phyloP scores from a whole-genome alignment of 2,113 vertebrate species.

The Anoplopoma fimbria region DNA sequence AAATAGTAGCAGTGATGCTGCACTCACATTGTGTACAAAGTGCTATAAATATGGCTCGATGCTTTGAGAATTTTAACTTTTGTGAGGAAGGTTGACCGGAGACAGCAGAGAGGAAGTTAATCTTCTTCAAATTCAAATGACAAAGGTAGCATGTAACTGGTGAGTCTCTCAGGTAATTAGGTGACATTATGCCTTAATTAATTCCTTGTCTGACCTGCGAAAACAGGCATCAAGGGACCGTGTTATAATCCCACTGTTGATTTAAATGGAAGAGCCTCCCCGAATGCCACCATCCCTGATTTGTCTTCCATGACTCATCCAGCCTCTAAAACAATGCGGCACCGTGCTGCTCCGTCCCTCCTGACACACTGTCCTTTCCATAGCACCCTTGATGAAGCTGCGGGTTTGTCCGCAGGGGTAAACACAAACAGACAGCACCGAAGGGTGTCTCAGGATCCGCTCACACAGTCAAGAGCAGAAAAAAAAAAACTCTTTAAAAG shows the following conservation, averaged over 20 bases:
- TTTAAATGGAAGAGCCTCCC: conserved; percentile 59
- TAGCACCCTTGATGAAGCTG: conserved; percentile 55
- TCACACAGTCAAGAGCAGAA: not conserved
- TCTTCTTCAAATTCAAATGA: conserved; percentile 51
- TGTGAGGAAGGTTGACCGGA: conserved; percentile 4
- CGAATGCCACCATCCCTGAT: conserved; percentile 68
- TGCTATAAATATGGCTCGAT: conserved; percentile 57
- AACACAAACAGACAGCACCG: conserved; percentile 63
- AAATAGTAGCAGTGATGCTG: conserved; percentile 57
- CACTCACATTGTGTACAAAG: conserved; percentile 56
- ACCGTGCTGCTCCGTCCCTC: conserved; percentile 44
- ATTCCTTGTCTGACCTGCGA: conserved; percentile 64
- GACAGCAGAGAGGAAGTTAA: not conserved
- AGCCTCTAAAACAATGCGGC: conserved; percentile 75
- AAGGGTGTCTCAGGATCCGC: conserved; percentile 34
- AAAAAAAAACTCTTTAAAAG: not conserved
- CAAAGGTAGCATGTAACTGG: conserved; percentile 42
- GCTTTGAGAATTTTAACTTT: conserved; percentile 51
- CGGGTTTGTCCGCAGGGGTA: conserved; percentile 48
- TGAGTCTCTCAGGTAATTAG: conserved; percentile 57
- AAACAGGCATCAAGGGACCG: conserved; percentile 61
- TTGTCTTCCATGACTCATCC: conserved; percentile 75
- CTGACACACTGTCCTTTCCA: conserved; percentile 68
- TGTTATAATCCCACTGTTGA: conserved; percentile 52
- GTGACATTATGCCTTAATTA: conserved; percentile 58